Evolutionary conservation across 2,113 vertebrate genomes (phyloP).

Genomic region (Dipodomys spectabilis): DNA sequence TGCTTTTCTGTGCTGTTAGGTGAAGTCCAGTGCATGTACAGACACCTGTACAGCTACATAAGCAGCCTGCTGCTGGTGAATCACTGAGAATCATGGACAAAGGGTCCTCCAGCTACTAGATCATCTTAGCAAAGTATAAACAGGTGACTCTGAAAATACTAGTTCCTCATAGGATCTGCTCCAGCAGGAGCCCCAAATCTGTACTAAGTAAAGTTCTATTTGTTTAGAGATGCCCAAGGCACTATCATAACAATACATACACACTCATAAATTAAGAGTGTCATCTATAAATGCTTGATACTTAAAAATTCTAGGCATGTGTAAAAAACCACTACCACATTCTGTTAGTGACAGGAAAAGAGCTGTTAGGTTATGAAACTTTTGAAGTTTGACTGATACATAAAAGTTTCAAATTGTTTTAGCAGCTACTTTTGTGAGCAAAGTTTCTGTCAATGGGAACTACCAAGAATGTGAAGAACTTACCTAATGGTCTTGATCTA

Average conservation of each 20-base stretch:
- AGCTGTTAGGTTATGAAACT: neutral
- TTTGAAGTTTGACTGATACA: neutral
- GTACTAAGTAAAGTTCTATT: neutral
- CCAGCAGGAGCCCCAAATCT: neutral
- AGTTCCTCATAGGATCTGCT: neutral
- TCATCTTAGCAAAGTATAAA: neutral
- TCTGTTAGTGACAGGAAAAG: neutral
- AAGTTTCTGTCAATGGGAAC: neutral
- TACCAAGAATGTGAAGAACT: conserved; percentile 27
- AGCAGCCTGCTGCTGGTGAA: neutral
- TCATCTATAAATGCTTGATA: neutral
- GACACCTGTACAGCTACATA: neutral
- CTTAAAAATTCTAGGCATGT: conserved; percentile 16
- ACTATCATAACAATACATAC: neutral
- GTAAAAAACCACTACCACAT: neutral
- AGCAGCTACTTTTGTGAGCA: neutral
- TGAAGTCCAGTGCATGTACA: neutral
- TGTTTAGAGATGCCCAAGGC: neutral
- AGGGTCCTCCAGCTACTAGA: neutral
- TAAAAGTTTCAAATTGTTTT: conserved; percentile 4
- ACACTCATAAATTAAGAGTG: neutral
- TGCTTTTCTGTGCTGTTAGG: neutral
- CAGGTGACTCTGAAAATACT: neutral
- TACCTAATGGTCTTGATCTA: neutral
- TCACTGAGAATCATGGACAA: neutral